Conservation (phyloP, 1,140 invertebrate genomes). For the Protaetia brevitarsis region DNA sequence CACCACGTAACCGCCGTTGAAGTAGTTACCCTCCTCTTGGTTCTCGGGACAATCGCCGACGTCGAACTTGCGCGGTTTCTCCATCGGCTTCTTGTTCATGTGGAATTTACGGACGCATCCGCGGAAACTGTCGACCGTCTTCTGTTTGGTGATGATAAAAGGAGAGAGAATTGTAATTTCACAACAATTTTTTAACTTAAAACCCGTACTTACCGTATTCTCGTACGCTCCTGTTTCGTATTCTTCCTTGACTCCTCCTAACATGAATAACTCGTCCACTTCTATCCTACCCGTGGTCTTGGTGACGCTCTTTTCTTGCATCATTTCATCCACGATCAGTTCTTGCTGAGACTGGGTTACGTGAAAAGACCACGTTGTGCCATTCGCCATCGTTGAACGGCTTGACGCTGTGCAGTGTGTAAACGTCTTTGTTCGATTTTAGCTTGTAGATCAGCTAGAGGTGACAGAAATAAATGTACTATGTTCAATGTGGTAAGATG, state of each 20-base stretch:
- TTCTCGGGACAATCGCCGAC: slow-evolving; percentile 78
- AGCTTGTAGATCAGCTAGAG: slow-evolving; percentile 11
- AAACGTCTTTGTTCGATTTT: not conserved
- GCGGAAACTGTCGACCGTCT: slow-evolving; percentile 63
- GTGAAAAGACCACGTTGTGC: slow-evolving; percentile 72
- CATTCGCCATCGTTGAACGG: slow-evolving; percentile 81
- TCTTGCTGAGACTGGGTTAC: slow-evolving; percentile 57
- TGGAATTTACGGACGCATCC: slow-evolving; percentile 84
- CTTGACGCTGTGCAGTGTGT: not conserved
- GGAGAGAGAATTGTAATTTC: not conserved
- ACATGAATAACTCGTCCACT: slow-evolving; percentile 68
- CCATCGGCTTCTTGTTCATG: slow-evolving; percentile 66
- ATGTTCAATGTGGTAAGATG: too few species aligned
- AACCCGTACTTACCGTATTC: slow-evolving; percentile 47
- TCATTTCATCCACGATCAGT: slow-evolving; percentile 66
- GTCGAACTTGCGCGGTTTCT: slow-evolving; percentile 55
- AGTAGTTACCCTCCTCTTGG: slow-evolving; percentile 86
- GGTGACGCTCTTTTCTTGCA: slow-evolving; percentile 54
- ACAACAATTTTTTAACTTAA: slow-evolving; percentile 12
- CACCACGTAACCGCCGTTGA: slow-evolving; percentile 55
- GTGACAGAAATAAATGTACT: not conserved
- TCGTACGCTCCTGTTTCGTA: slow-evolving; percentile 36
- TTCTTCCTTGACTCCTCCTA: slow-evolving; percentile 66
- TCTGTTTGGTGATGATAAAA: slow-evolving; percentile 42
- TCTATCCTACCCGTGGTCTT: slow-evolving; percentile 60